Evolutionary conservation across 92 coral and sea anemone genomes (phyloP).

Genomic region (Epizoanthus rinbou): DNA sequence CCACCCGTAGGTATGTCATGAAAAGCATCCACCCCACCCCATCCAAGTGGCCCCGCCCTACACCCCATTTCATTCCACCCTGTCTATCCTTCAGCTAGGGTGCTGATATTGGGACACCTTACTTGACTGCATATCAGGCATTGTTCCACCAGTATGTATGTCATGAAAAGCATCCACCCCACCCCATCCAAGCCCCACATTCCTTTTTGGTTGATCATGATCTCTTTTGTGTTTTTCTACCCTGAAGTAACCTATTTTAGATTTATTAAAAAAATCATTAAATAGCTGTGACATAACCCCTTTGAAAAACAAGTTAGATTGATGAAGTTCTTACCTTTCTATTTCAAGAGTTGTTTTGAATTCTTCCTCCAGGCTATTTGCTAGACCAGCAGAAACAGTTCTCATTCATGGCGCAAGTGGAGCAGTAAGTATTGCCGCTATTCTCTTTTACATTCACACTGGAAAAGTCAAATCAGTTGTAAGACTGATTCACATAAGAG

Average conservation of each 20-base stretch:
- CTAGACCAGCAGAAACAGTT: conserved; percentile 81
- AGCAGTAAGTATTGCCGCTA: conserved; percentile 69
- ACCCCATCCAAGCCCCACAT: too few species aligned
- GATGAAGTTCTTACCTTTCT: too few species aligned
- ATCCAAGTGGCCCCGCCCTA: too few species aligned
- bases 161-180: neutral
- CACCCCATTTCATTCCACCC: conserved; percentile 45
- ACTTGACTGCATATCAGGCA: conserved; percentile 89
- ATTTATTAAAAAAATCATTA: too few species aligned
- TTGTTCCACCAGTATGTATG: conserved; percentile 59
- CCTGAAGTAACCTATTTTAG: too few species aligned
- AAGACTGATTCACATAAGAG: too few species aligned
- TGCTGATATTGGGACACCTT: conserved; percentile 79
- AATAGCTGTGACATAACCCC: too few species aligned
- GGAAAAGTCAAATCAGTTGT: too few species aligned
- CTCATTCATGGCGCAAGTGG: conserved; percentile 98
- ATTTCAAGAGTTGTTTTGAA: neutral
- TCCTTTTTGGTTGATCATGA: too few species aligned
- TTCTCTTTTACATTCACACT: too few species aligned
- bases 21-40: conserved; percentile 1
- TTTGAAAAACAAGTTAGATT: too few species aligned
- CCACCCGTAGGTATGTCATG: conserved; percentile 60
- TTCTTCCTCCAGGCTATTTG: conserved; percentile 56
- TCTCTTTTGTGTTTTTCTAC: too few species aligned
- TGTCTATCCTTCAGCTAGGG: conserved; percentile 78